Evolutionary conservation across 1,140 invertebrate species (phyloP).

Genomic region (Phortica variegata): DNA sequence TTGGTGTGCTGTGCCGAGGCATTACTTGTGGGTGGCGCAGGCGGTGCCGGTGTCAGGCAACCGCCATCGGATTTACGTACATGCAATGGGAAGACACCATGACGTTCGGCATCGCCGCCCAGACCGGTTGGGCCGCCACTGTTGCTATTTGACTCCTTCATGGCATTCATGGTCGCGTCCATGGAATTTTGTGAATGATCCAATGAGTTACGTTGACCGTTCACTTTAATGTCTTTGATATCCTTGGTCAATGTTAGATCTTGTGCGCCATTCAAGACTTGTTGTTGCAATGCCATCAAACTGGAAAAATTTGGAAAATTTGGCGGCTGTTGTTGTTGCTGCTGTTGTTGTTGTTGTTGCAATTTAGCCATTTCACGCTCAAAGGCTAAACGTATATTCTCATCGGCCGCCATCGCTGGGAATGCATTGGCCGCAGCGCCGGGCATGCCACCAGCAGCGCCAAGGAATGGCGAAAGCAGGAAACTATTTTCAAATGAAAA

Average conservation of each 20-base stretch:
- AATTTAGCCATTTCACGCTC: conserved; percentile 87
- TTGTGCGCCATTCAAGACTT: conserved; percentile 70
- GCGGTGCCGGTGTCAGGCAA: conserved; percentile 82
- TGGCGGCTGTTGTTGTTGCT: conserved; percentile 58
- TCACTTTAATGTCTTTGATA: conserved; percentile 63
- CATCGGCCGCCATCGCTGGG: conserved; percentile 61
- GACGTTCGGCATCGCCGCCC: too few species aligned
- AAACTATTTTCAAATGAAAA: conserved; percentile 61
- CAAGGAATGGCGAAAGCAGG: conserved; percentile 81
- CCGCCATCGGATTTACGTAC: conserved; percentile 57
- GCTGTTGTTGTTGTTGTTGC: conserved; percentile 64
- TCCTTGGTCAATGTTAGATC: conserved; percentile 83
- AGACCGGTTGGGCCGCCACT: conserved; percentile 62
- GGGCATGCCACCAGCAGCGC: conserved; percentile 61
- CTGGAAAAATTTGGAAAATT: conserved; percentile 64
- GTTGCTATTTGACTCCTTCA: conserved; percentile 42
- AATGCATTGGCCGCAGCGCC: conserved; percentile 63
- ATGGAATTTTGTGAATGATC: conserved; percentile 38
- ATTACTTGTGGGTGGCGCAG: conserved; percentile 71
- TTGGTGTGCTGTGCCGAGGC: conserved; percentile 34
- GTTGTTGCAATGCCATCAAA: conserved; percentile 72
- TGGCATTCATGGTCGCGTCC: conserved; percentile 18
- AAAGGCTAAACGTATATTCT: conserved; percentile 84
- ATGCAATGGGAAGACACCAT: conserved; percentile 8
- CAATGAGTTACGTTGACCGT: conserved; percentile 62